A percentile compares a stretch with the other conserved stretches of the same genome.
Conservation (phyloP, 2,113 vertebrate species). For the Toxostoma redivivum region DNA sequence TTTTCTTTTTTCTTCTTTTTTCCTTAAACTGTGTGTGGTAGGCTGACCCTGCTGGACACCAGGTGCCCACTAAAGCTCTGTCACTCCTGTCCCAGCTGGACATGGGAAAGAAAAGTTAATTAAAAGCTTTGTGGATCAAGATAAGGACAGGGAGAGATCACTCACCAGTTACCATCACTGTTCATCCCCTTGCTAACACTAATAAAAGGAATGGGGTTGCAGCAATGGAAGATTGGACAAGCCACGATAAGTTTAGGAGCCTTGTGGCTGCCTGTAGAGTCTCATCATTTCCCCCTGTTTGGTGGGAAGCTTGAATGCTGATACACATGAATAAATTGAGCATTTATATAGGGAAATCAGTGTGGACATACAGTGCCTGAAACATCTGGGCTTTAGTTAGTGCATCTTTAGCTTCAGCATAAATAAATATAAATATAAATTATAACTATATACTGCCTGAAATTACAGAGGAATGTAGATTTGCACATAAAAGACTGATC, state of each 20-base stretch:
- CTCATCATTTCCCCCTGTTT: neutral
- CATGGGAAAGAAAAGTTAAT: neutral
- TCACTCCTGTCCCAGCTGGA: neutral
- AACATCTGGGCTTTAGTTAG: neutral
- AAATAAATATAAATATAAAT: neutral
- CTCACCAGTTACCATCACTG: neutral
- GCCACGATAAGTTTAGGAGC: neutral
- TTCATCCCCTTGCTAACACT: neutral
- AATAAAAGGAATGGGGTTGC: neutral
- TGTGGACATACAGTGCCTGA: neutral
- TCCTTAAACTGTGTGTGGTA: neutral
- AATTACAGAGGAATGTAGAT: neutral
- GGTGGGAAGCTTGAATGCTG: neutral
- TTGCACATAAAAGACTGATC: neutral
- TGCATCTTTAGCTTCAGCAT: neutral
- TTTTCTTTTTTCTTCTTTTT: neutral
- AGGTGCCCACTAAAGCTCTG: neutral
- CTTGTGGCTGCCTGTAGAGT: neutral
- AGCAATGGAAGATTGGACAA: neutral
- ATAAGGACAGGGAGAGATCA: neutral
- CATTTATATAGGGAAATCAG: neutral
- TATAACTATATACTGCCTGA: neutral
- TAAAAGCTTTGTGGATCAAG: neutral
- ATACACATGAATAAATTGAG: neutral
- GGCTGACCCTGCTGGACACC: neutral